A percentile compares a stretch with the other conserved stretches of the same genome.
Evolutionary conservation across 2,113 vertebrate genomes (phyloP).

Genomic region (Dipodomys ordii): DNA sequence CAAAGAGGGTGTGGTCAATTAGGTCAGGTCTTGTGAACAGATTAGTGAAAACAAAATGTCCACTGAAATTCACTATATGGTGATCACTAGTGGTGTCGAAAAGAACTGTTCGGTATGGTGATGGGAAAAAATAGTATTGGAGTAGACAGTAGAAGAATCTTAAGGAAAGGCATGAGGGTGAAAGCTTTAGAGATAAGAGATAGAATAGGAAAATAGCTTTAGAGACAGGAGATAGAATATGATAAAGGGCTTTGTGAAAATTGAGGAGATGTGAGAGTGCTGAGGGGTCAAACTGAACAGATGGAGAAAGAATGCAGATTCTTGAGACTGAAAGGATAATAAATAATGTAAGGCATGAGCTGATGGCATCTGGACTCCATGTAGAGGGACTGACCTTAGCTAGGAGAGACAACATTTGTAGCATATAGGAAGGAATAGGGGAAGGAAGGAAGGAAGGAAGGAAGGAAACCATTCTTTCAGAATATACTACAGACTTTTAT

Average conservation of each 20-base stretch:
- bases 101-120: neutral
- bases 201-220: neutral
- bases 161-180: neutral
- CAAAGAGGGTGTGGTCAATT: neutral
- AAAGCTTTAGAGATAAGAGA: neutral
- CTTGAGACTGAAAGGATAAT: neutral
- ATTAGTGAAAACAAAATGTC: neutral
- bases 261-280: neutral
- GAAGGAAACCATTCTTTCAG: neutral
- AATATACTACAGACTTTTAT: neutral
- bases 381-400: neutral
- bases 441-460: no score
- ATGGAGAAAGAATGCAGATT: slow-evolving; percentile 22
- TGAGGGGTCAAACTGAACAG: neutral
- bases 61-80: neutral
- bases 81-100: neutral
- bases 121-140: neutral
- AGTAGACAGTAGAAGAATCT: neutral
- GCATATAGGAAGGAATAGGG: neutral
- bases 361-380: neutral
- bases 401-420: neutral
- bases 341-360: neutral
- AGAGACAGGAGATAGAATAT: neutral
- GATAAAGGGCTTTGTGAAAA: neutral
- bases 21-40: neutral